These are phyloP conservation scores for Hepsetus odoe DNA, from an alignment of 2,113 vertebrate genomes.

Conservation along the genomic window DNA sequence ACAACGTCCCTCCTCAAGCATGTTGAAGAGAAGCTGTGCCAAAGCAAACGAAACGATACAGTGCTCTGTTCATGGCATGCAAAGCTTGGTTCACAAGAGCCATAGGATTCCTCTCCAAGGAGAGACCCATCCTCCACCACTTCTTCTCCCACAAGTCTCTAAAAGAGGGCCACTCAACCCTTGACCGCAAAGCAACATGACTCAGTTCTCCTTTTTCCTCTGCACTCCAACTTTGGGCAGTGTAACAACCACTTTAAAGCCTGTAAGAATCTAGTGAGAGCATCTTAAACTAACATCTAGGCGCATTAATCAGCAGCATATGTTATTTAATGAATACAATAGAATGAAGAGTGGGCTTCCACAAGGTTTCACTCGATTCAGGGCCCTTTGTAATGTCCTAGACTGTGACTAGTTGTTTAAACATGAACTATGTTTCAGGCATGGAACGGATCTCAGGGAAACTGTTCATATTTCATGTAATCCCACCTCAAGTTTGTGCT, in stretches of 20 bases:
- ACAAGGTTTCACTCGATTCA: background rate
- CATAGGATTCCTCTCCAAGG: background rate
- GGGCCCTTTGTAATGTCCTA: background rate
- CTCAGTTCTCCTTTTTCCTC: background rate
- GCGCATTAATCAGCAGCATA: too few species aligned
- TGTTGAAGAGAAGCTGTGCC: constrained; percentile 23
- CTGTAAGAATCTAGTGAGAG: background rate
- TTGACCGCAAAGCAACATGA: background rate
- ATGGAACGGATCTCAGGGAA: background rate
- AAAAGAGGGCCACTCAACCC: background rate
- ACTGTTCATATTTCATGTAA: background rate
- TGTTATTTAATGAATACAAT: background rate
- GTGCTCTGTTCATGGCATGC: background rate
- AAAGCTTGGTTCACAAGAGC: background rate
- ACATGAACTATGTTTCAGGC: background rate
- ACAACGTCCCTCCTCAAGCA: constrained; percentile 26
- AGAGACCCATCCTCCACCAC: background rate
- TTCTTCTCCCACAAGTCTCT: background rate
- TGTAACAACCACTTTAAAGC: background rate
- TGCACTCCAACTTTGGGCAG: background rate
- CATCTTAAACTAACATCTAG: background rate
- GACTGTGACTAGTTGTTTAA: constrained; percentile 3
- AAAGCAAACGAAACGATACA: constrained; percentile 29
- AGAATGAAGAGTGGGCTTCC: background rate
- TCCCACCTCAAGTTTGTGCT: constrained; percentile 19